Percentiles rank a stretch among this genome's conserved stretches.
Evolutionary conservation across 2,113 vertebrate species (phyloP).

Genomic region (Picathartes gymnocephalus): DNA sequence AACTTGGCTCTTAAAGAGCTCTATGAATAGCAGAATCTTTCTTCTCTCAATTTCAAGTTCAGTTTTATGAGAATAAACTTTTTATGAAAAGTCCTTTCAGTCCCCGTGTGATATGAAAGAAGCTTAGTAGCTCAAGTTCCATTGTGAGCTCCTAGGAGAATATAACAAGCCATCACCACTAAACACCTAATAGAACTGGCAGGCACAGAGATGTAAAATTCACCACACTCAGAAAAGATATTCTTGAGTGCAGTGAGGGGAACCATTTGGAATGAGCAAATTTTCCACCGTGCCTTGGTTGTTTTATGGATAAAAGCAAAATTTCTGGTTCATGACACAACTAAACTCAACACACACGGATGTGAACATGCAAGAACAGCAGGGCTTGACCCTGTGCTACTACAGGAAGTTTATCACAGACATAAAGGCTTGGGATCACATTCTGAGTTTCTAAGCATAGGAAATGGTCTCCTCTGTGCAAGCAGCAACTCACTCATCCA

Average conservation of each 20-base stretch:
- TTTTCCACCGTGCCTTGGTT: not conserved
- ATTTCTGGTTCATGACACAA: not conserved
- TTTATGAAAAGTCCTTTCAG: not conserved
- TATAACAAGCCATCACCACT: not conserved
- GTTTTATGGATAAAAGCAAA: not conserved
- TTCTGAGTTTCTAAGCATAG: not conserved
- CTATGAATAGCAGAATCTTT: not conserved
- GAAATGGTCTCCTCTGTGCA: rapidly evolving
- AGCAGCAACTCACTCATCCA: not conserved
- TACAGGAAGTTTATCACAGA: not conserved
- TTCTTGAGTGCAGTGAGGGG: not conserved
- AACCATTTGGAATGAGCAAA: not conserved
- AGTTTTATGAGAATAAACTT: not conserved
- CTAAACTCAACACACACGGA: not conserved
- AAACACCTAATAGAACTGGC: not conserved
- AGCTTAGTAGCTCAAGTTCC: not conserved
- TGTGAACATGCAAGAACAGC: not conserved
- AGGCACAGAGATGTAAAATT: not conserved
- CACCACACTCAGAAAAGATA: not conserved
- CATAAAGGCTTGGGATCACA: not conserved
- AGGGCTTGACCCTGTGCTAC: not conserved
- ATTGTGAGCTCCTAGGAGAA: not conserved
- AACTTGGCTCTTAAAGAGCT: not conserved
- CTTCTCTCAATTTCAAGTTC: not conserved
- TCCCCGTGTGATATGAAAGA: not conserved